phyloP scores from a whole-genome alignment of 2,113 vertebrate genomes.

The Speoplatyrhinus poulsoni region DNA sequence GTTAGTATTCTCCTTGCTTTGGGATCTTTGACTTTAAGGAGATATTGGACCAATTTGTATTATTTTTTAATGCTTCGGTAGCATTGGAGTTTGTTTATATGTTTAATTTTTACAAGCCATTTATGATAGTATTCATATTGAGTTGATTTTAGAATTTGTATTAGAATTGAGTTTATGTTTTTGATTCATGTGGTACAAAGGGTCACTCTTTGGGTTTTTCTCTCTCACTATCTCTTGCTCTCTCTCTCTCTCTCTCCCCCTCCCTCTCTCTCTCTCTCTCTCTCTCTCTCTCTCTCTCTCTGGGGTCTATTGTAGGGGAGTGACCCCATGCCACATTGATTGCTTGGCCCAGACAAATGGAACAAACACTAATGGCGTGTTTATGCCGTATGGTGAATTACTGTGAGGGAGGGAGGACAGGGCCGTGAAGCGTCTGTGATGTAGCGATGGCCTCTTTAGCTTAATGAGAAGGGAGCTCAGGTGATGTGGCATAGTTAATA shows the following conservation, averaged over 20 bases:
- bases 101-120: too few species aligned
- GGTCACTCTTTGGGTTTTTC: too few species aligned
- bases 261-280: not conserved
- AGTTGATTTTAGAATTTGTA: too few species aligned
- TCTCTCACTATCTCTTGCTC: too few species aligned
- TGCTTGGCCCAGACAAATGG: slow-evolving; percentile 29
- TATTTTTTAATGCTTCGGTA: too few species aligned
- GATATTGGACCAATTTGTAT: too few species aligned
- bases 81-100: too few species aligned
- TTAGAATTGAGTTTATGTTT: too few species aligned
- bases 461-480: slow-evolving; percentile 63
- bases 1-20: too few species aligned
- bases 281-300: not conserved
- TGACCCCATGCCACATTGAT: slow-evolving; percentile 27
- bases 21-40: too few species aligned
- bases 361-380: slow-evolving; percentile 43
- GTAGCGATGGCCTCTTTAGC: slow-evolving; percentile 59
- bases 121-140: too few species aligned
- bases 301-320: slow-evolving; percentile 26
- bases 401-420: slow-evolving; percentile 14
- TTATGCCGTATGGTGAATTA: slow-evolving; percentile 30
- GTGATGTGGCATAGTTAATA: slow-evolving; percentile 52
- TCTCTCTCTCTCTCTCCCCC: not conserved
- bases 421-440: slow-evolving; percentile 44
- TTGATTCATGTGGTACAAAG: too few species aligned